phyloP scores from a whole-genome alignment of 2,113 vertebrate species.

The Plotosus lineatus region DNA sequence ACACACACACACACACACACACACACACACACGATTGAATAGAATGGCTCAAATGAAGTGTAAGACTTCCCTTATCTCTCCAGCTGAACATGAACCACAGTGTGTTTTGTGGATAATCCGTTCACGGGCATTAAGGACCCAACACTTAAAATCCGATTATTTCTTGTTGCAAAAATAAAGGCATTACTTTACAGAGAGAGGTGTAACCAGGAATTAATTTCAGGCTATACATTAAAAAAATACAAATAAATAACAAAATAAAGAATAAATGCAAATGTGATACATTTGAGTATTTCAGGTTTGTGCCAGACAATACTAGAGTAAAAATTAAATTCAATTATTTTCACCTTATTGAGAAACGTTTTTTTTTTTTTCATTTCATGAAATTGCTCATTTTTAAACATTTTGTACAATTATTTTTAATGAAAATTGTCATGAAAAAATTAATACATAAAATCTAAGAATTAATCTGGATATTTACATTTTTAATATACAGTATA shows the following conservation, averaged over 20 bases:
- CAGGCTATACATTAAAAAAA: not conserved
- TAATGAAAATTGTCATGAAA: not conserved
- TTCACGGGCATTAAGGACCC: conserved; percentile 2
- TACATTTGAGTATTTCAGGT: not conserved
- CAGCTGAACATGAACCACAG: conserved; percentile 19
- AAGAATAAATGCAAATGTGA: not conserved
- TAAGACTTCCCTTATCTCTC: conserved; percentile 4
- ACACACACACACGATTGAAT: not conserved
- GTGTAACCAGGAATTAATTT: not conserved
- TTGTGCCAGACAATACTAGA: not conserved
- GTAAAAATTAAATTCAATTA: no score
- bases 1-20: conserved; percentile 12
- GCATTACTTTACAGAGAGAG: no score
- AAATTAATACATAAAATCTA: not conserved
- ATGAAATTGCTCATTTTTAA: no score
- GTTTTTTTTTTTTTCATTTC: no score
- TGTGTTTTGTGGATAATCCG: not conserved
- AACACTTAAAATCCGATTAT: conserved; percentile 9
- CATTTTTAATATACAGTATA: no score
- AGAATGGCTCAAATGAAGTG: not conserved
- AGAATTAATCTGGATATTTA: not conserved
- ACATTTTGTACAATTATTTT: no score
- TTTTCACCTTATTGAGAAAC: no score
- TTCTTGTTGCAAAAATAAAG: conserved; percentile 11
- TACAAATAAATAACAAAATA: no score